A percentile compares a stretch with the other conserved stretches of the same genome.
Conservation (phyloP, 2,888 invertebrate genomes). For the Anoncus sp. region DNA sequence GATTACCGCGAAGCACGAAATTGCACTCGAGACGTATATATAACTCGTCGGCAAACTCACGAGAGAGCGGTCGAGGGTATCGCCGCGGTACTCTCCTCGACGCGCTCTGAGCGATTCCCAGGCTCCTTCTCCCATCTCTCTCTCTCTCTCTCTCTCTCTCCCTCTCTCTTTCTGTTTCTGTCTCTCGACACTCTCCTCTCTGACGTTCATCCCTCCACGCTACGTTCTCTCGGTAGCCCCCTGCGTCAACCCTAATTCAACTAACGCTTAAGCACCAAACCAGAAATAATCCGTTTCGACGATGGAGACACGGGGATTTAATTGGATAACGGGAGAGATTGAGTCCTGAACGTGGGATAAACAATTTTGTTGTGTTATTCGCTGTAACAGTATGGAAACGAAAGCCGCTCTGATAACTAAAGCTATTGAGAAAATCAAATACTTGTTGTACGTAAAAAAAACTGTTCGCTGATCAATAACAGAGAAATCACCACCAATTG, state of each 20-base stretch:
- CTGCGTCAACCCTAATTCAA: constrained; percentile 46
- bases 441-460: not conserved
- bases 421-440: not conserved
- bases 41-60: constrained; percentile 57
- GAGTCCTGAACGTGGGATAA: not conserved
- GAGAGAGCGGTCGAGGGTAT: constrained; percentile 62
- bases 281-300: constrained; percentile 51
- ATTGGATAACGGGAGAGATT: constrained; percentile 28
- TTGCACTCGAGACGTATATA: constrained; percentile 66
- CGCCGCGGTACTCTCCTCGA: constrained; percentile 38
- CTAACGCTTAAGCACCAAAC: constrained; percentile 54
- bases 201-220: constrained; percentile 26
- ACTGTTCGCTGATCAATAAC: too few relatives aligned
- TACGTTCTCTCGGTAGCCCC: constrained; percentile 15
- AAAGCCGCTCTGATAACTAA: not conserved
- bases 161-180: constrained; percentile 11
- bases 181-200: constrained; percentile 13
- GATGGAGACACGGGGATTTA: constrained; percentile 27
- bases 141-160: constrained; percentile 11
- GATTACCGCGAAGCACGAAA: constrained; percentile 69
- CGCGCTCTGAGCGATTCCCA: constrained; percentile 27
- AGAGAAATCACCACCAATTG: too few relatives aligned
- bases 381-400: constrained; percentile 1
- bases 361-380: constrained; percentile 15
- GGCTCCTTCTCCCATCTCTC: constrained; percentile 20